Percentiles rank a stretch among this genome's conserved stretches.
These are phyloP conservation scores for Huso huso DNA, from an alignment of 2,797 vertebrate genomes.

Conservation along the genomic window DNA sequence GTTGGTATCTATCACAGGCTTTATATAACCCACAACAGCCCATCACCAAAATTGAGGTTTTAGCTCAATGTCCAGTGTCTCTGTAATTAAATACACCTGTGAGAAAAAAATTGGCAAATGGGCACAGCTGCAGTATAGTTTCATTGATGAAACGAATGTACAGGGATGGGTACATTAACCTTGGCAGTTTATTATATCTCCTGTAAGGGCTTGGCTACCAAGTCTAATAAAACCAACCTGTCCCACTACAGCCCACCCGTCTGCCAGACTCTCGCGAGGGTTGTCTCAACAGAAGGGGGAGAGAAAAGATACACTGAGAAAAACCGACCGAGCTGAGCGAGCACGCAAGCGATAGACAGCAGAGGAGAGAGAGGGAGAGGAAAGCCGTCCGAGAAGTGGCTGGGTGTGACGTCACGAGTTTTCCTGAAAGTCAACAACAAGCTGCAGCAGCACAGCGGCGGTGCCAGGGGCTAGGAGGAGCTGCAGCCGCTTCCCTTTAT, in stretches of 20 bases:
- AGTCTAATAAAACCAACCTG: no score
- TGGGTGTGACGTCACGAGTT: slow-evolving; percentile 77
- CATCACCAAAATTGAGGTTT: no score
- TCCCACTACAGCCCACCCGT: not conserved
- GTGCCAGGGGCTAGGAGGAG: slow-evolving; percentile 40
- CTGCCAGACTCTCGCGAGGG: slow-evolving; percentile 52
- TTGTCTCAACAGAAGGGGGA: slow-evolving; percentile 29
- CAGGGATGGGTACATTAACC: no score
- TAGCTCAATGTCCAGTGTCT: no score
- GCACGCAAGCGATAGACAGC: slow-evolving; percentile 19
- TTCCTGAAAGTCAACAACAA: slow-evolving; percentile 78
- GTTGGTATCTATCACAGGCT: no score
- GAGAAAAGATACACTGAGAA: slow-evolving; percentile 20
- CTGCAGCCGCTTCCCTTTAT: slow-evolving; percentile 16
- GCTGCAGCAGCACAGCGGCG: slow-evolving; percentile 40
- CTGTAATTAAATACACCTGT: no score
- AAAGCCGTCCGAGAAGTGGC: slow-evolving; percentile 47
- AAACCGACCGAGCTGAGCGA: slow-evolving; percentile 23
- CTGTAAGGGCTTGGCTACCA: no score
- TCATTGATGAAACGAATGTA: no score
- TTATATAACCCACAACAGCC: no score
- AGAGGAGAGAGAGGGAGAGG: slow-evolving; percentile 34
- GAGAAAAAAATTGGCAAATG: no score
- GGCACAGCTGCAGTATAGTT: no score
- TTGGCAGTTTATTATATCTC: no score